Conservation (phyloP, 2,797 vertebrate genomes). For the Yasuhikotakia modesta region DNA sequence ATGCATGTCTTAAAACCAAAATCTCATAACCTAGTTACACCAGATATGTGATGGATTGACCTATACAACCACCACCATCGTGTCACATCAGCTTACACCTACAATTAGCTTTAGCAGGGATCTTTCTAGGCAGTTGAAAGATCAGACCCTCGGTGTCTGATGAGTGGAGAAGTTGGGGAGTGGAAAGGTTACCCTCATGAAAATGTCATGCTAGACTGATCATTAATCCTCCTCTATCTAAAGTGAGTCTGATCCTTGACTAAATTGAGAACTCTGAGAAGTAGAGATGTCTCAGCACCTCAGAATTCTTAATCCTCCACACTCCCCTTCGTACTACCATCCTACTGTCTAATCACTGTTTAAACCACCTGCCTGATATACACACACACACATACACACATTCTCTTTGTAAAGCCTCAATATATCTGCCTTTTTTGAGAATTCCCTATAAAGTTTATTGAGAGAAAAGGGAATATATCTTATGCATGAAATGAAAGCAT, state of each 20-base stretch:
- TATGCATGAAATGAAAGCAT: neutral
- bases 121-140: slow-evolving; percentile 53
- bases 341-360: slow-evolving; percentile 83
- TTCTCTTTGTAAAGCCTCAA: neutral
- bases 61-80: slow-evolving; percentile 27
- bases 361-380: slow-evolving; percentile 70
- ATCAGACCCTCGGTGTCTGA: slow-evolving; percentile 65
- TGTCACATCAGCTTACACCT: slow-evolving; percentile 38
- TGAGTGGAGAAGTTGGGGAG: slow-evolving; percentile 71
- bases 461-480: neutral
- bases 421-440: slow-evolving; percentile 31
- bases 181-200: slow-evolving; percentile 73
- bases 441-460: neutral
- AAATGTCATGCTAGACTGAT: slow-evolving; percentile 78
- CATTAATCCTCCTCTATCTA: slow-evolving; percentile 75
- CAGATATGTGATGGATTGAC: neutral
- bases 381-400: slow-evolving; percentile 46
- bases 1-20: too few relatives aligned
- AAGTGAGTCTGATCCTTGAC: slow-evolving; percentile 82
- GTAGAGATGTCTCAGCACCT: slow-evolving; percentile 84
- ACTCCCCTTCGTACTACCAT: slow-evolving; percentile 67
- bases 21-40: too few relatives aligned
- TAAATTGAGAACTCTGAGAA: slow-evolving; percentile 79
- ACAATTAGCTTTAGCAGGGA: slow-evolving; percentile 46
- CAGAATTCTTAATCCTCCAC: slow-evolving; percentile 81